phyloP scores from a whole-genome alignment of 37 sponge, comb jelly and placozoan species.

The Lycopodina hypogea region DNA sequence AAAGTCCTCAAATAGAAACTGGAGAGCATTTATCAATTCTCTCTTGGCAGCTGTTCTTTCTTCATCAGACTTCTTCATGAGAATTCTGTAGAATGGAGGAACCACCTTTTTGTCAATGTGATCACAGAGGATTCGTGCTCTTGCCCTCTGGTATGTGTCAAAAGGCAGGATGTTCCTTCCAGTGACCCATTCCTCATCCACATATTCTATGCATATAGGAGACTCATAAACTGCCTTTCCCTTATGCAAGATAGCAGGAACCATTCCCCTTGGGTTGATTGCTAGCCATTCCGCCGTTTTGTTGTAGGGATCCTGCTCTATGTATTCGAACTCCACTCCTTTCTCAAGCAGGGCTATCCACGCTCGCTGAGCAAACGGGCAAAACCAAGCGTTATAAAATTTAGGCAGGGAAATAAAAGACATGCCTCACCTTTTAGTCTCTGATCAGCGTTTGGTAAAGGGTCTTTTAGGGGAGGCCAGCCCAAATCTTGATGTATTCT shows the following conservation, averaged over 20 bases:
- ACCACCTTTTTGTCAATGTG: constrained; percentile 17
- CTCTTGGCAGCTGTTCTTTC: constrained; percentile 8
- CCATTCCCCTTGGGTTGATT: constrained; percentile 31
- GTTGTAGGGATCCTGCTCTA: constrained; percentile 36
- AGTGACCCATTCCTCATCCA: constrained; percentile 25
- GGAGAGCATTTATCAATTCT: background rate
- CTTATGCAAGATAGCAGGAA: constrained; percentile 25
- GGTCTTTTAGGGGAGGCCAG: too few species aligned
- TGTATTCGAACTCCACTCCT: constrained; percentile 24
- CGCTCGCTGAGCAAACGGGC: constrained; percentile 45
- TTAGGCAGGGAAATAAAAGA: too few species aligned
- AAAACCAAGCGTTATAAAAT: constrained; percentile 38
- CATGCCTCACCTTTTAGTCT: too few species aligned
- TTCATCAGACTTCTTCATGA: constrained; percentile 10
- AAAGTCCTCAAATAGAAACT: background rate
- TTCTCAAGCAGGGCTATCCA: constrained; percentile 35
- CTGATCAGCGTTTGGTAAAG: too few species aligned
- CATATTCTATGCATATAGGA: constrained; percentile 21
- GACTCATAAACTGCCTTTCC: constrained; percentile 27
- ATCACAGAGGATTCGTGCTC: constrained; percentile 10
- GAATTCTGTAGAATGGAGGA: constrained; percentile 9
- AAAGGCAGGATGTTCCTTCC: constrained; percentile 14
- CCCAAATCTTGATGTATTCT: too few species aligned
- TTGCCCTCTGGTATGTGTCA: constrained; percentile 17
- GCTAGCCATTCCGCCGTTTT: constrained; percentile 42